phyloP scores from a whole-genome alignment of 92 coral and sea anemone species.

The Galaxea fascicularis region DNA sequence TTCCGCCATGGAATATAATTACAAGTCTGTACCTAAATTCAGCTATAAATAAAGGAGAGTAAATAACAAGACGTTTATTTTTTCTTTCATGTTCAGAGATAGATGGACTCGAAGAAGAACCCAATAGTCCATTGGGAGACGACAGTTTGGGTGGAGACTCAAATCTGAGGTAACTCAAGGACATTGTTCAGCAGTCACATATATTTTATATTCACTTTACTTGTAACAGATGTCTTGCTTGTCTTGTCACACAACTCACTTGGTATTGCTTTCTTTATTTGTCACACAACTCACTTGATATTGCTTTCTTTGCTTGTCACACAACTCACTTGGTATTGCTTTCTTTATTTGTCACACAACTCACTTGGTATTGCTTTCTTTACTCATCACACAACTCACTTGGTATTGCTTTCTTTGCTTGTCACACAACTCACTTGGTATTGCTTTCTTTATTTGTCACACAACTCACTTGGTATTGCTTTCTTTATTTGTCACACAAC shows the following conservation, averaged over 20 bases:
- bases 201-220: too few relatives aligned
- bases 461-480: background rate
- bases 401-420: too few relatives aligned
- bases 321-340: background rate
- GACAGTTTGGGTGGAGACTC: constrained; percentile 56
- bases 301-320: background rate
- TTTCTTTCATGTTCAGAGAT: constrained; percentile 51
- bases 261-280: background rate
- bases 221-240: too few relatives aligned
- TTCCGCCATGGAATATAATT: too few relatives aligned
- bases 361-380: background rate
- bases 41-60: too few relatives aligned
- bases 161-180: constrained; percentile 49
- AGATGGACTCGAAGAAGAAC: constrained; percentile 88
- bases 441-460: background rate
- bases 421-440: too few relatives aligned
- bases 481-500: background rate
- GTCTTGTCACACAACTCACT: too few relatives aligned
- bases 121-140: constrained; percentile 55
- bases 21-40: too few relatives aligned
- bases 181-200: too few relatives aligned
- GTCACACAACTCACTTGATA: background rate
- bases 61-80: background rate
- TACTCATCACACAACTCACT: background rate
- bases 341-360: background rate